Evolutionary conservation across 2,797 vertebrate genomes (phyloP).

Genomic region (Pygocentrus nattereri): DNA sequence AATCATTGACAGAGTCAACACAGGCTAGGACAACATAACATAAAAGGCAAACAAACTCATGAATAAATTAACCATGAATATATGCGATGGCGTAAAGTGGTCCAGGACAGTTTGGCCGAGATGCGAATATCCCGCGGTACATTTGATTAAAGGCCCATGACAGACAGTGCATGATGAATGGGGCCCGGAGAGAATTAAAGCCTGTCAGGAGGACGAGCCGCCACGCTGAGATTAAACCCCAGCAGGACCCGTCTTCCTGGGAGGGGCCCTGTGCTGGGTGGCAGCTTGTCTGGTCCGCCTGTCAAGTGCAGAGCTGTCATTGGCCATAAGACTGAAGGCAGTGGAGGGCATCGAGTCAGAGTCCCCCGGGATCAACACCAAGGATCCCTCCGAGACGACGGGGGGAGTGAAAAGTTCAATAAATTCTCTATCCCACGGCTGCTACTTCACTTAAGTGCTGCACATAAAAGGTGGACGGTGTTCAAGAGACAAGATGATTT

Average conservation of each 20-base stretch:
- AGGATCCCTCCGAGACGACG: constrained; percentile 42
- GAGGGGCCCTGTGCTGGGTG: constrained; percentile 56
- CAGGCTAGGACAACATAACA: constrained; percentile 50
- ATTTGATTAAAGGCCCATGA: constrained; percentile 63
- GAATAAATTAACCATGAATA: constrained; percentile 58
- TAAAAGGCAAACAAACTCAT: constrained; percentile 61
- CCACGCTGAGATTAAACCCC: constrained; percentile 64
- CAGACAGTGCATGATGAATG: constrained; percentile 64
- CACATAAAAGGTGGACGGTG: constrained; percentile 43
- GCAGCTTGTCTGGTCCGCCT: constrained; percentile 56
- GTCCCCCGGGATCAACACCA: constrained; percentile 54
- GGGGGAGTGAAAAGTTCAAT: constrained; percentile 53
- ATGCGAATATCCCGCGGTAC: constrained; percentile 55
- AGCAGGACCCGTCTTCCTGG: constrained; percentile 56
- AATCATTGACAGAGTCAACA: constrained; percentile 48
- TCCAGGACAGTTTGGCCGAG: constrained; percentile 54
- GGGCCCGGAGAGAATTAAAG: constrained; percentile 62
- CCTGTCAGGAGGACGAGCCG: constrained; percentile 57
- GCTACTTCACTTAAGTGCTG: constrained; percentile 61
- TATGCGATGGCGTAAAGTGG: constrained; percentile 53
- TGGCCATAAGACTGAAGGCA: constrained; percentile 51
- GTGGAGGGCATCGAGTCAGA: constrained; percentile 43
- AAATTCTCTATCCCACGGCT: constrained; percentile 54
- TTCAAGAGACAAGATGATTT: constrained; percentile 57
- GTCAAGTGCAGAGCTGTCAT: constrained; percentile 63